These are phyloP conservation scores for Lithophane leautieri DNA, from an alignment of 2,888 invertebrate genomes.

Conservation along the genomic window DNA sequence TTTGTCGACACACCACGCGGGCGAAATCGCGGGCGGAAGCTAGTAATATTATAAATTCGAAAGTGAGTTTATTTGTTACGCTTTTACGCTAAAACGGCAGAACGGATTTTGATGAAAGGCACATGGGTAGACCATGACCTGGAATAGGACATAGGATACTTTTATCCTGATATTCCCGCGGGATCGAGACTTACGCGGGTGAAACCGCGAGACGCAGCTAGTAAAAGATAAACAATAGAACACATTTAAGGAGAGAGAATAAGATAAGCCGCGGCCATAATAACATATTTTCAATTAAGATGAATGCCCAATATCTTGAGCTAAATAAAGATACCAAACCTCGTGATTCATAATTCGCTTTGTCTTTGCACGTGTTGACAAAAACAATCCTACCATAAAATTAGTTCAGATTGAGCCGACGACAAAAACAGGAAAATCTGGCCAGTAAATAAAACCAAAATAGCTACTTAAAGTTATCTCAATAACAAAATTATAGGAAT, in stretches of 20 bases:
- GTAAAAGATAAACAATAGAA: too few relatives aligned
- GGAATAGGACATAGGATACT: too few relatives aligned
- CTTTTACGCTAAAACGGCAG: too few relatives aligned
- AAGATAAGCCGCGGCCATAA: background rate
- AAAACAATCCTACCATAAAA: slow-evolving; percentile 26
- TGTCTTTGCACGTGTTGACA: slow-evolving; percentile 23
- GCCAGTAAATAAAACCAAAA: slow-evolving; percentile 30
- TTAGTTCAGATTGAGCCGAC: background rate
- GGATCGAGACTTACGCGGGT: too few relatives aligned
- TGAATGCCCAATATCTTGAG: background rate
- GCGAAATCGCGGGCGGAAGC: too few relatives aligned
- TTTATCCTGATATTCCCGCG: too few relatives aligned
- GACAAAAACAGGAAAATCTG: slow-evolving; percentile 36
- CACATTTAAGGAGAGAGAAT: background rate
- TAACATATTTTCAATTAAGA: slow-evolving; percentile 15
- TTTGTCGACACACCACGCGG: too few relatives aligned
- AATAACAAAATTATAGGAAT: slow-evolving; percentile 13
- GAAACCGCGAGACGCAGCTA: too few relatives aligned
- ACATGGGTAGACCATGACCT: too few relatives aligned
- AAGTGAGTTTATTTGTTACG: too few relatives aligned
- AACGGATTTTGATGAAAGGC: too few relatives aligned
- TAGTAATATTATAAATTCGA: too few relatives aligned
- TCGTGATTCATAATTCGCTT: slow-evolving; percentile 32
- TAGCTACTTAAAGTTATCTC: slow-evolving; percentile 17
- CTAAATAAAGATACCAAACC: slow-evolving; percentile 23